Evolutionary conservation across 2,888 invertebrate genomes (phyloP), one percentile per base, ranked within the genome.

Genomic region (Acrobasis suavella): DNA sequence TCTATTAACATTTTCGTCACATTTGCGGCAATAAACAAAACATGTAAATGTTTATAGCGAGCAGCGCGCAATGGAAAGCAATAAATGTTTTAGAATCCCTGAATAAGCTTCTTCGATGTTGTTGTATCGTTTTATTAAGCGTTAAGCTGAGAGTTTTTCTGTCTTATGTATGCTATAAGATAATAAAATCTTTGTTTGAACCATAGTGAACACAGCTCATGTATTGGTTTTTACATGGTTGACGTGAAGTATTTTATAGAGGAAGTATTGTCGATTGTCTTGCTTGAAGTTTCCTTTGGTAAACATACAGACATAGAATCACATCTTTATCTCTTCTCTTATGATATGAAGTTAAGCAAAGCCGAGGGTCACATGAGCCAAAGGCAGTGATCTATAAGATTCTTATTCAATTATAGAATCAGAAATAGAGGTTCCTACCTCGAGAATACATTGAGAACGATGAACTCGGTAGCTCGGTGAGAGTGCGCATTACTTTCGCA

Each of bases 1-100:
- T 46, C 15, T 55, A 82, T 83, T 85, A 81, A 84, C 83, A 86
- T 86, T 84, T 85, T 80, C 78, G 82, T 82, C 84, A 84, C 84
- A 86, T 86, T 85, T 81, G 81, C 79, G 80, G 79, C 79, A 77
- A 83, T 86, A 87, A 86, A 87, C 75, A 79, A 78, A 72, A 76
- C 72, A 80, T 84, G 81, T 85, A 81, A 85, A 84, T 76, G 80
- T 76, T 80, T 78, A 72, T 76, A 82, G 81, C 56, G 56, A 46
- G 56, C 38, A 56, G 42, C 56, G 79, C 78, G 80, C 78, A 77
- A 80, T 86, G 83, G 75, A 76, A 70, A 74, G 82, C 81, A 78
- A 82, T 87, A 86, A 87, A 84, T 51, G 58, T 58, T 46, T 73
- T 72, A 75, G 71, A 71, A 77, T 76, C 80, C 72, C 73, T 74